phyloP scores from a whole-genome alignment of 2,797 vertebrate species.

The Tenualosa ilisha region DNA sequence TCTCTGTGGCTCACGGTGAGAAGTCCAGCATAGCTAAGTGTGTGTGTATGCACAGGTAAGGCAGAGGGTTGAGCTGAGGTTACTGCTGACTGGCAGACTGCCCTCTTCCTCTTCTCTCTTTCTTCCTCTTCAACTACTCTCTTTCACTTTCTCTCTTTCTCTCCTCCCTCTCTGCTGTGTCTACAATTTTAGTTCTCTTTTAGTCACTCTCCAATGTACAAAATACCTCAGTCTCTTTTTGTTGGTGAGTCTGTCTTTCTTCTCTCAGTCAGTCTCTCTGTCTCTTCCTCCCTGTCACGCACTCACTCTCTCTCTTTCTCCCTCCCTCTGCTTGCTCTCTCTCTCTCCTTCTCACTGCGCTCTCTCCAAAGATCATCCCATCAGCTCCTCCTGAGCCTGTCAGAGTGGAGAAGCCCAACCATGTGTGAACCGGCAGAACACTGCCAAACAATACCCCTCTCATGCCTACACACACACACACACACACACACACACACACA shows the following conservation, averaged over 20 bases:
- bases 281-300: slow-evolving; percentile 26
- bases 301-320: slow-evolving; percentile 32
- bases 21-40: slow-evolving; percentile 44
- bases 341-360: slow-evolving; percentile 35
- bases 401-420: slow-evolving; percentile 56
- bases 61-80: slow-evolving; percentile 62
- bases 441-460: slow-evolving; percentile 58
- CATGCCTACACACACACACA: slow-evolving; percentile 1
- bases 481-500: background rate
- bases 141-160: slow-evolving; percentile 2
- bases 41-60: slow-evolving; percentile 55
- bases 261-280: slow-evolving; percentile 39
- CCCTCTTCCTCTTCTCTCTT: slow-evolving; percentile 41
- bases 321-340: slow-evolving; percentile 16
- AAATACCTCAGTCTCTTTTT: background rate
- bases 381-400: slow-evolving; percentile 54
- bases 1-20: slow-evolving; percentile 29
- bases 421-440: slow-evolving; percentile 65
- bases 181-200: background rate
- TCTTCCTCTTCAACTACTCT: slow-evolving; percentile 22
- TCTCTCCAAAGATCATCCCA: slow-evolving; percentile 43
- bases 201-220: background rate
- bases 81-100: slow-evolving; percentile 60
- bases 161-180: background rate
- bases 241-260: slow-evolving; percentile 10